These are phyloP conservation scores for Rutilus rutilus DNA, from an alignment of 2,113 vertebrate genomes.

Conservation along the genomic window DNA sequence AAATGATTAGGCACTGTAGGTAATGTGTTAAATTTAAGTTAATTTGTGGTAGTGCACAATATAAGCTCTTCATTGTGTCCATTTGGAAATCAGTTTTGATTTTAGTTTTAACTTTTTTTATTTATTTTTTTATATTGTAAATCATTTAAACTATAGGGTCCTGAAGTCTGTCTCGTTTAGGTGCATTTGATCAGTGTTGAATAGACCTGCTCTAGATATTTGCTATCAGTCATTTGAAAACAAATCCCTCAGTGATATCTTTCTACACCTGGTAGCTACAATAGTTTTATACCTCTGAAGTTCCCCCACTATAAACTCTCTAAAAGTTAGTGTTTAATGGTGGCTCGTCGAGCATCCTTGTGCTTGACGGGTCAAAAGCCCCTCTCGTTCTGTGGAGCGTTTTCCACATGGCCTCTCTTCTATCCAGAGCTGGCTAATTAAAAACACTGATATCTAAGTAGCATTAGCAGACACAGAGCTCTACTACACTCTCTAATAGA, in stretches of 20 bases:
- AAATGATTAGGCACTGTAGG: neutral
- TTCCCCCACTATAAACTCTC: conserved; percentile 40
- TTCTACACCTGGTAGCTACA: neutral
- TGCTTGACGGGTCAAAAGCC: conserved; percentile 54
- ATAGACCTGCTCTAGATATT: neutral
- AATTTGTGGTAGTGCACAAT: no score
- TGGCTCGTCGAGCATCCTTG: conserved; percentile 41
- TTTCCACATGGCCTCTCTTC: conserved; percentile 38
- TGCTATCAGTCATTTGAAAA: neutral
- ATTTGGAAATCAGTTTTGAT: neutral
- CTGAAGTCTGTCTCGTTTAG: neutral
- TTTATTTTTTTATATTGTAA: neutral
- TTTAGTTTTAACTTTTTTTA: neutral
- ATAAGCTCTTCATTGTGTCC: no score
- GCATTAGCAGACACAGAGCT: conserved; percentile 32
- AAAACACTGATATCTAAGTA: conserved; percentile 59
- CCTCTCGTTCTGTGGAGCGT: conserved; percentile 39
- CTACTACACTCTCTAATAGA: conserved; percentile 19
- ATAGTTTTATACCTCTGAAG: neutral
- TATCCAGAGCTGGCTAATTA: conserved; percentile 53
- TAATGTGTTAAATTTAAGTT: neutral
- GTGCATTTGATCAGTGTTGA: neutral
- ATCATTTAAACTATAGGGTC: neutral
- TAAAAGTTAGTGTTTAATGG: conserved; percentile 41
- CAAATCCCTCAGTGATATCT: neutral